These are phyloP conservation scores for Creontiades dilutus DNA, from an alignment of 2,888 invertebrate genomes.

Conservation along the genomic window DNA sequence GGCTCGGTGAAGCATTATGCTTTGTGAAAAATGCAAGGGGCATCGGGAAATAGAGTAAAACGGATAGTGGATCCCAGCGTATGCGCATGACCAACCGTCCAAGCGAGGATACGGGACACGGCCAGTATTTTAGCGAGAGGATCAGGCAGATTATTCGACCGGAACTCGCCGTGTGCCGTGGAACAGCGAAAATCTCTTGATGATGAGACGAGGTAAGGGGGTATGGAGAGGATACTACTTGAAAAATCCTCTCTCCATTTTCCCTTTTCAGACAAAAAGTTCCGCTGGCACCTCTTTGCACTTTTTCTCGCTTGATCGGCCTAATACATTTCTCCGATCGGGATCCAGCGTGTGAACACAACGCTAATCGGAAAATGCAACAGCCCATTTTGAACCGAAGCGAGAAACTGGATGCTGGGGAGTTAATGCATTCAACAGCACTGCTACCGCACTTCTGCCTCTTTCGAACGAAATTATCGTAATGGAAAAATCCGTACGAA, in stretches of 20 bases:
- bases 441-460: no score
- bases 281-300: background rate
- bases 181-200: constrained; percentile 2
- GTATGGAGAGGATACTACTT: background rate
- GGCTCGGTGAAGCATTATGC: background rate
- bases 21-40: constrained; percentile 25
- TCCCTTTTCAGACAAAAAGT: constrained; percentile 24
- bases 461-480: no score
- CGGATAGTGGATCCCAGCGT: background rate
- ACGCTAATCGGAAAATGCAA: background rate
- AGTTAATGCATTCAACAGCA: no score
- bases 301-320: background rate
- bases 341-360: background rate
- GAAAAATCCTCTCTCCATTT: constrained; percentile 15
- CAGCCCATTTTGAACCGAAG: background rate
- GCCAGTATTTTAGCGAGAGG: constrained; percentile 12
- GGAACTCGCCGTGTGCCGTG: constrained; percentile 8
- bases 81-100: background rate
- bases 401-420: no score
- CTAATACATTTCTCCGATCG: constrained; percentile 12
- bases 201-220: no score
- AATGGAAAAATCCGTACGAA: no score
- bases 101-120: background rate
- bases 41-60: background rate
- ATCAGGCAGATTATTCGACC: constrained; percentile 8